Percentiles rank a stretch among this genome's conserved stretches.
phyloP scores from a whole-genome alignment of 2,113 vertebrate species.

The Agapornis roseicollis region DNA sequence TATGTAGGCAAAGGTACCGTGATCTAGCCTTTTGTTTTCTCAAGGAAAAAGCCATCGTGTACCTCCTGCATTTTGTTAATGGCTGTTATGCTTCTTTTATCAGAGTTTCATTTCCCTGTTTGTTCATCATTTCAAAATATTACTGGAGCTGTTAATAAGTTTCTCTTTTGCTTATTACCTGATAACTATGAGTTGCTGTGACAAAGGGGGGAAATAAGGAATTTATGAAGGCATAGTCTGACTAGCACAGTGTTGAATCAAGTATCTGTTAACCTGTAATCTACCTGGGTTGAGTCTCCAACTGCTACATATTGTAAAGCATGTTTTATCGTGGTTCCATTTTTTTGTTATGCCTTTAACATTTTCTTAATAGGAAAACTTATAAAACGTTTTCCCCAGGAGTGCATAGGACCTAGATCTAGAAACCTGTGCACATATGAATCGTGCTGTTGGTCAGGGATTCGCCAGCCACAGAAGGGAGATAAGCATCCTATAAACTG shows the following conservation, averaged over 20 bases:
- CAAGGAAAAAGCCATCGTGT: background rate
- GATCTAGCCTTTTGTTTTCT: background rate
- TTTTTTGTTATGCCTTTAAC: background rate
- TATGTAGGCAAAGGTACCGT: background rate
- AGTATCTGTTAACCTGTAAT: background rate
- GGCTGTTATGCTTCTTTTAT: background rate
- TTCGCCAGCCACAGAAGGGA: background rate
- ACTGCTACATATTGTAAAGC: background rate
- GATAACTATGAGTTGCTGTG: background rate
- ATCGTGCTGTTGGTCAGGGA: background rate
- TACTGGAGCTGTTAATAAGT: background rate
- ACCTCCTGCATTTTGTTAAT: background rate
- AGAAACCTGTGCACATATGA: background rate
- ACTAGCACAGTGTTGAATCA: background rate
- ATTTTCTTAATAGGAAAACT: background rate
- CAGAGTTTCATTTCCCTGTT: background rate
- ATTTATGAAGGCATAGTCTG: background rate
- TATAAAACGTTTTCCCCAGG: background rate
- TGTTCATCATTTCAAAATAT: background rate
- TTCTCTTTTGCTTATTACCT: background rate
- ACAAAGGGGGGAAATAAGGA: background rate
- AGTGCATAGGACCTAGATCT: background rate
- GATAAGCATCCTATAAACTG: background rate
- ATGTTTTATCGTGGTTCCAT: background rate
- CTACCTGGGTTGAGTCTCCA: background rate